phyloP scores from a whole-genome alignment of 2,797 vertebrate species.

The Nyctalus aviator region DNA sequence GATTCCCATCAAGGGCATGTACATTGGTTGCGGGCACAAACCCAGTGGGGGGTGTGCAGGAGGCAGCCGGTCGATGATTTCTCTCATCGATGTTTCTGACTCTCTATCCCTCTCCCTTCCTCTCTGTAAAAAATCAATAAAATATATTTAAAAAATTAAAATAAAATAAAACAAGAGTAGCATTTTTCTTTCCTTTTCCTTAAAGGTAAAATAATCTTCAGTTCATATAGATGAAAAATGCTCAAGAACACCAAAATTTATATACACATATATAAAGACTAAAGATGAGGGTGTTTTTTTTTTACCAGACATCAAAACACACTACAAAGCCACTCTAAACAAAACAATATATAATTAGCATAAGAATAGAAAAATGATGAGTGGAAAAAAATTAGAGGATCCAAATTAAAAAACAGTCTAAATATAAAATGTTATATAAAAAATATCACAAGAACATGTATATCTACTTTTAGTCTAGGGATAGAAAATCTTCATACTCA shows the following conservation, averaged over 20 bases:
- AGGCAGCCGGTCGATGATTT: too few relatives aligned
- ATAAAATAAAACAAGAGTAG: slow-evolving; percentile 60
- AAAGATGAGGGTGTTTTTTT: neutral
- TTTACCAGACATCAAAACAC: slow-evolving; percentile 56
- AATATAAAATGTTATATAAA: slow-evolving; percentile 1
- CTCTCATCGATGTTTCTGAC: too few relatives aligned
- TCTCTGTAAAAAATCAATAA: too few relatives aligned
- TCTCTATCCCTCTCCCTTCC: too few relatives aligned
- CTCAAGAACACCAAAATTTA: slow-evolving; percentile 41
- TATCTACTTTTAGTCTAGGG: neutral
- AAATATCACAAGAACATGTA: neutral
- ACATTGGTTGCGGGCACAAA: too few relatives aligned
- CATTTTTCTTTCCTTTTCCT: slow-evolving; percentile 74
- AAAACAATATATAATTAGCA: slow-evolving; percentile 23
- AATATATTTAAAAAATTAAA: too few relatives aligned
- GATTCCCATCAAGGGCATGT: too few relatives aligned
- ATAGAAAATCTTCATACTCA: neutral
- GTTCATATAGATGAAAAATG: slow-evolving; percentile 16
- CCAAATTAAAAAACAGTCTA: neutral
- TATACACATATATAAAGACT: neutral
- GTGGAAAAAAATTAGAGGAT: neutral
- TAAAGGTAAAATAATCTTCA: slow-evolving; percentile 55
- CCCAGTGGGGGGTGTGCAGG: too few relatives aligned
- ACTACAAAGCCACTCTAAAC: slow-evolving; percentile 7
- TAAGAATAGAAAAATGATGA: slow-evolving; percentile 17